Conservation (phyloP, 1,140 invertebrate genomes). For the Zaprionus kolodkinae region DNA sequence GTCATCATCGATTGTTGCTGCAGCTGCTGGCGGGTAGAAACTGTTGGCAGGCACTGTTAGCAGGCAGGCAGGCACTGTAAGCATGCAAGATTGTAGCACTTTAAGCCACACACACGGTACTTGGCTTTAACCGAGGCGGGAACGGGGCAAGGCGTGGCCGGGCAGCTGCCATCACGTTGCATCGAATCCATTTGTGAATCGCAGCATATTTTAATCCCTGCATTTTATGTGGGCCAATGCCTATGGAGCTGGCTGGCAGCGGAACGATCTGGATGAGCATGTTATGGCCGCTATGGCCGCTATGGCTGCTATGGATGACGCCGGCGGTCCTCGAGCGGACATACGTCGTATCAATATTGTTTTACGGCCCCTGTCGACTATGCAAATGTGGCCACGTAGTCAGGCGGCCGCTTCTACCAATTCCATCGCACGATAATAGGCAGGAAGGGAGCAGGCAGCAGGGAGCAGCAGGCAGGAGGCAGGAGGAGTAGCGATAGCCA, state of each 20-base stretch:
- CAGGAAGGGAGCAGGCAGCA: background rate
- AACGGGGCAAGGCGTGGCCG: background rate
- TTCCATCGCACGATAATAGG: slow-evolving; percentile 33
- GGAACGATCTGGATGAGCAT: slow-evolving; percentile 24
- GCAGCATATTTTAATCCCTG: slow-evolving; percentile 63
- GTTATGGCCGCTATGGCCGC: slow-evolving; percentile 34
- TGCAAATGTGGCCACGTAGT: slow-evolving; percentile 62
- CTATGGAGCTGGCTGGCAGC: slow-evolving; percentile 28
- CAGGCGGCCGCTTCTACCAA: slow-evolving; percentile 32
- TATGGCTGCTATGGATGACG: slow-evolving; percentile 15
- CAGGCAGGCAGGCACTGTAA: slow-evolving; percentile 12
- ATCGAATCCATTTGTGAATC: slow-evolving; percentile 21
- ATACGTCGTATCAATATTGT: slow-evolving; percentile 73
- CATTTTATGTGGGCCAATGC: slow-evolving; percentile 56
- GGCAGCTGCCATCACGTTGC: slow-evolving; percentile 25
- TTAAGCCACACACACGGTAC: slow-evolving; percentile 16
- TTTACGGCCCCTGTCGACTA: slow-evolving; percentile 52
- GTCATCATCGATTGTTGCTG: slow-evolving; percentile 57
- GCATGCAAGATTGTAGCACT: slow-evolving; percentile 17
- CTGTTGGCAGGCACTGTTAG: slow-evolving; percentile 25
- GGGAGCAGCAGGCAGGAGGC: background rate
- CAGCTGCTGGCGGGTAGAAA: slow-evolving; percentile 6
- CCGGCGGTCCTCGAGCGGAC: slow-evolving; percentile 22
- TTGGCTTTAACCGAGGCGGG: slow-evolving; percentile 43
- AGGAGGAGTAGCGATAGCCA: slow-evolving; percentile 7